A percentile compares a stretch with the other conserved stretches of the same genome.
phyloP scores from a whole-genome alignment of 2,113 vertebrate genomes.

The Pandion haliaetus region DNA sequence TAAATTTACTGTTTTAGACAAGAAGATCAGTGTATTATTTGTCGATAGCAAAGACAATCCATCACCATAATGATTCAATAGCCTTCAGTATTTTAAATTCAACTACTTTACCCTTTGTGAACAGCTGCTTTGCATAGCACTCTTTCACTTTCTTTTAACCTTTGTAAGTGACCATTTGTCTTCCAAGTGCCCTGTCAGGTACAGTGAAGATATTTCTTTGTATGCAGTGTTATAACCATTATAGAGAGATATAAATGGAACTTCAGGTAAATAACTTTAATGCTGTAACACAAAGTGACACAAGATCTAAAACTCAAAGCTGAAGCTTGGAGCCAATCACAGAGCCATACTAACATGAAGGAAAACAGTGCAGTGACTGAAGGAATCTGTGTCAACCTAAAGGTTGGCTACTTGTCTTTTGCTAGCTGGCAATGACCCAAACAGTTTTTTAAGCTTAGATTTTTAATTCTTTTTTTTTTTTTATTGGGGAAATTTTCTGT shows the following conservation, averaged over 20 bases:
- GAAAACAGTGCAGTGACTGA: neutral
- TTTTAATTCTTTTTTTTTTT: neutral
- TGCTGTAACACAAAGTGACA: neutral
- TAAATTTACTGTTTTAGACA: slow-evolving; percentile 18
- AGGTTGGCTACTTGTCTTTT: neutral
- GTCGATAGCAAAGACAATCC: slow-evolving; percentile 21
- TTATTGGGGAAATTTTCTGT: neutral
- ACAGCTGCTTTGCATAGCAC: slow-evolving; percentile 37
- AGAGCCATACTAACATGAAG: neutral
- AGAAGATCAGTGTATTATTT: slow-evolving; percentile 42
- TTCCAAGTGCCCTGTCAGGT: slow-evolving; percentile 33
- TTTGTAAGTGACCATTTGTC: slow-evolving; percentile 51
- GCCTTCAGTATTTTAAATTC: slow-evolving; percentile 49
- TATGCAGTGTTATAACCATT: neutral
- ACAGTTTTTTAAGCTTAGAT: neutral
- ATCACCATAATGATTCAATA: slow-evolving; percentile 56
- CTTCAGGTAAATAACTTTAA: neutral
- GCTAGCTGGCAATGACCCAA: neutral
- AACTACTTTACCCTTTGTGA: neutral
- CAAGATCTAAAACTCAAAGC: neutral
- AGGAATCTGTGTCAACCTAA: neutral
- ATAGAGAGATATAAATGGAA: neutral
- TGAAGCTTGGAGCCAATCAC: neutral
- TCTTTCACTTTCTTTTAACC: slow-evolving; percentile 45
- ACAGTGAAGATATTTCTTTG: neutral